Base-by-base conservation (phyloP, 1,140 invertebrate genomes). In the Pissodes strobi region DNA sequence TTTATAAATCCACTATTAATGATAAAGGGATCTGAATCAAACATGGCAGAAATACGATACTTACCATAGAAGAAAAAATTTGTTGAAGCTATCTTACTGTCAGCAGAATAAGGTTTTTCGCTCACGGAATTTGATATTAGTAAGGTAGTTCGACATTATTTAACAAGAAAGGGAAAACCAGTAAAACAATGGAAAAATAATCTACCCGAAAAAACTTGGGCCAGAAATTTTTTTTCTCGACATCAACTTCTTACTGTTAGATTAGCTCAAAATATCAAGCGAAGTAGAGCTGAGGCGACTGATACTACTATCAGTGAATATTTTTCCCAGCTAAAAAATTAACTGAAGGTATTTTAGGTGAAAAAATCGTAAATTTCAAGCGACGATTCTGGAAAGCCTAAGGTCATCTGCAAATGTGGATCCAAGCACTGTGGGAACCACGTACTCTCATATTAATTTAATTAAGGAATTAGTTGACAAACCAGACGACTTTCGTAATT, bases 191-290 rank as follows among this genome's bases (percentile, higher is more conserved):
- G 1, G 1, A 51, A 21, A 1, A 1, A 51, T n/a, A n/a, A n/a
- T n/a, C n/a, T n/a, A n/a, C n/a, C n/a, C n/a, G n/a, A n/a, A n/a
- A n/a, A n/a, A n/a, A n/a, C 1, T 23, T 51, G 48, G 48, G 23
- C 17, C 2, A 51, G 2, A 51, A 3, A 23, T 21, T 51, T 51
- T 51, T 21, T 51, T 18, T 1, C 1, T 12, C 18, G 5, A 5
- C 18, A 51, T 51, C 1, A 2, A 5, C 10, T 12, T n/a, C 15
- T 53, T 1, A 34, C 51, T 17, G 12, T 38, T 5, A 53, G 51
- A n/a, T 18, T 53, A 34, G 51, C 23, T 15, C 51, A 53, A 53
- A 53, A 53, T 53, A 53, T 53, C 13, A 34, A 53, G 15, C 1
- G 51, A 34, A 34, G 8, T 53, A 5, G 51, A 17, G 51, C 5